Evolutionary conservation across 2,797 vertebrate genomes (phyloP), one percentile per base, ranked within the genome.

Genomic region (Chiloscyllium punctatum): DNA sequence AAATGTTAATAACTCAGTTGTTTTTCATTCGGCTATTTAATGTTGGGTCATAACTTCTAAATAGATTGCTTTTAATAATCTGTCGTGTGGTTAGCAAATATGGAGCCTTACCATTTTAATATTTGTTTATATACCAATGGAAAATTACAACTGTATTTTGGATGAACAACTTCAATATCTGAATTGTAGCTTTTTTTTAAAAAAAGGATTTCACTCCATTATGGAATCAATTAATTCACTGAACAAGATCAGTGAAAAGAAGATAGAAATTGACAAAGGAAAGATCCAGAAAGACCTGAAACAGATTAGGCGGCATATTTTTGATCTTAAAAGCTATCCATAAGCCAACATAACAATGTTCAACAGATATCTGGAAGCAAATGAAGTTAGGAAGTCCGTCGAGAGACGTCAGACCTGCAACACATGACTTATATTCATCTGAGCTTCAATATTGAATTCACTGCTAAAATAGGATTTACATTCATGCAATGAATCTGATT

Each of bases 141-240:
- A 72, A 18, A 77, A 95, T 30, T 77, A 94, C 69, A 90, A 91
- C 62, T 95, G 42, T 30, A 51, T 95, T 69, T 92, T 92, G 57
- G 30, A 94, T 42, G 1, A 51, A 94, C 21, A 53, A 57, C 21
- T 69, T 92, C 48, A 69, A 95, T n/a, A 21, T n/a, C 2, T 74
- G 4, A 42, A 69, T 82, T 88, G 25, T 11, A 77, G 33, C 30
- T 30, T 82, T 77, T 68, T 57, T 95, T 96, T 96, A 86, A 96
- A 96, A 99, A 96, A 96, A 99, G 98, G 98, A 95, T 98, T 99
- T 97, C 97, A 97, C 95, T 97, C 97, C 0, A 97, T 98, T 96
- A 97, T 97, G 0, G 98, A 98, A 37, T 98, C 98, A 96, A 97
- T 99, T 69, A 97, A 97, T 94, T 97, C 98, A 96, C 97, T 99